phyloP scores from a whole-genome alignment of 2,113 vertebrate genomes.

The Azemiops feae region DNA sequence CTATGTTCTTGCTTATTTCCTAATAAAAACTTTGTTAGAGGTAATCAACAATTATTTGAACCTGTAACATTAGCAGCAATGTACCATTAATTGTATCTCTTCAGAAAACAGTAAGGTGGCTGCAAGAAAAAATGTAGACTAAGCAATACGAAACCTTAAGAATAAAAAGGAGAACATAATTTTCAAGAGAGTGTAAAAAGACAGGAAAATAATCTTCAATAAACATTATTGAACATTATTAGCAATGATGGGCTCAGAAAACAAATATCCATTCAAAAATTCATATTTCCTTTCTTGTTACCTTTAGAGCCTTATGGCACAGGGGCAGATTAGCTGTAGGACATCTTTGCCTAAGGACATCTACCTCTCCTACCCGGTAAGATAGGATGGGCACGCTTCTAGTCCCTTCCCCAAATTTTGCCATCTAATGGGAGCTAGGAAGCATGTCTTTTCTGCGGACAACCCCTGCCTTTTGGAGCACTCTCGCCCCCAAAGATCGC shows the following conservation, averaged over 20 bases:
- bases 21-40: constrained; percentile 41
- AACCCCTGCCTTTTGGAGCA: not conserved
- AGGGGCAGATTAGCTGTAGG: not conserved
- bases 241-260: constrained; percentile 46
- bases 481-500: not conserved
- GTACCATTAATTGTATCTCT: constrained; percentile 50
- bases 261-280: constrained; percentile 49
- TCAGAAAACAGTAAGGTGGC: constrained; percentile 35
- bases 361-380: not conserved
- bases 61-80: constrained; percentile 42
- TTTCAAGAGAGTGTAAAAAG: constrained; percentile 52
- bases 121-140: constrained; percentile 41
- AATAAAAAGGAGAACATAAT: constrained; percentile 57
- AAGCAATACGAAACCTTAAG: constrained; percentile 54
- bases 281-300: constrained; percentile 35
- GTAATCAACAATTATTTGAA: constrained; percentile 50
- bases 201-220: constrained; percentile 53
- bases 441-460: not conserved
- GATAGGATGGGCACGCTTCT: not conserved
- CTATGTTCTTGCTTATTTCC: not conserved
- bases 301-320: not conserved
- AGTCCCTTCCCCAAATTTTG: not conserved
- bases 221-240: constrained; percentile 24
- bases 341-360: not conserved
- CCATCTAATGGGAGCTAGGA: not conserved